Conservation (phyloP, 1,140 invertebrate genomes). For the Globodera rostochiensis region DNA sequence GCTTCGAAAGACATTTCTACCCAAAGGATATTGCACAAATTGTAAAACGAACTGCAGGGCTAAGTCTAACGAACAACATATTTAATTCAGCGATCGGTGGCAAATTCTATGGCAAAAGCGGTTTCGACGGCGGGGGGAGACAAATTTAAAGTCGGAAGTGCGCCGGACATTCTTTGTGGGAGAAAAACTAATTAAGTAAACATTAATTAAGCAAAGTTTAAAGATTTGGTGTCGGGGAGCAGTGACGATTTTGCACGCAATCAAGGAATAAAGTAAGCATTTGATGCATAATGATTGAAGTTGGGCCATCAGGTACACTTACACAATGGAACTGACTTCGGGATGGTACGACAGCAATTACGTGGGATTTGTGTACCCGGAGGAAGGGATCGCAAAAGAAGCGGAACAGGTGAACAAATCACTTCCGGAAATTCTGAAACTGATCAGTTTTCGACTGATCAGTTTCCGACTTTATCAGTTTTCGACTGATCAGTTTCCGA, state of each 20-base stretch:
- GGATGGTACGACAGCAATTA: constrained; percentile 25
- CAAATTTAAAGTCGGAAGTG: constrained; percentile 46
- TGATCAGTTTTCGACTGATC: neutral
- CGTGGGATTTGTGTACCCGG: constrained; percentile 32
- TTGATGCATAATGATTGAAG: neutral
- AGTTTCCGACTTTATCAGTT: no score
- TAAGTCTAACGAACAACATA: neutral
- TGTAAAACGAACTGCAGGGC: neutral
- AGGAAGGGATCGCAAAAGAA: constrained; percentile 26
- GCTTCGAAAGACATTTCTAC: constrained; percentile 60
- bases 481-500: no score
- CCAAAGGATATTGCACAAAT: constrained; percentile 65
- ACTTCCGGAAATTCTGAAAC: neutral
- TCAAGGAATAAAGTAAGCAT: constrained; percentile 52
- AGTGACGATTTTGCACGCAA: constrained; percentile 66
- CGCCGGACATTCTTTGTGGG: constrained; percentile 54
- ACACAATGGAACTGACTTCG: constrained; percentile 66
- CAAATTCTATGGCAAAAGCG: constrained; percentile 43
- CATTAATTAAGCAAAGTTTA: neutral
- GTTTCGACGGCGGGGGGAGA: constrained; percentile 43
- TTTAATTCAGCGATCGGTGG: constrained; percentile 42
- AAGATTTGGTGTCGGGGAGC: constrained; percentile 57
- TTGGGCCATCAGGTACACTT: constrained; percentile 63
- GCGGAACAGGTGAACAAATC: constrained; percentile 15
- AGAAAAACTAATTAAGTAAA: neutral